Base-by-base conservation (phyloP, 2,888 invertebrate genomes). In the Unio pictorum region DNA sequence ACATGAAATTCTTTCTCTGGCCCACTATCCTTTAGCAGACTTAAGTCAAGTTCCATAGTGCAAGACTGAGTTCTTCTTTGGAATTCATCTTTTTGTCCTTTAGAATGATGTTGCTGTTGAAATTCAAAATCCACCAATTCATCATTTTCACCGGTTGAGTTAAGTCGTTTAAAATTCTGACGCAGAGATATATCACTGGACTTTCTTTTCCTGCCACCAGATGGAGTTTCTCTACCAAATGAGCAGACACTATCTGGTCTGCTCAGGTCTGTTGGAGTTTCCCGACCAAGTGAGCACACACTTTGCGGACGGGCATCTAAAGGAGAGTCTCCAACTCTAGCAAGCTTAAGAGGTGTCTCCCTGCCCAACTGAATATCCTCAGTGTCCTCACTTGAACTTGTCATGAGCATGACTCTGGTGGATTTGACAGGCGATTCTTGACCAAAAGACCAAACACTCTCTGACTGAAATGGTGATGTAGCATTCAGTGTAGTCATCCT, bases 191-290 rank as follows among this genome's bases (percentile, higher is more conserved):
- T 59, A 55, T 75, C 79, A 3, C 73, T 72, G 20, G 79, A 76
- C 65, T 81, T 81, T 60, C 81, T 67, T 67, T 81, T 81, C 3
- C 81, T 70, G 20, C 76, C 77, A n/a, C 76, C 75, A 56, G 79
- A 77, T 17, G 79, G 79, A 17, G 80, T 78, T 63, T 81, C 81
- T 58, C 78, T 70, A 15, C 80, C 81, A 65, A 66, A 73, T 6
- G 80, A 80, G 67, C 79, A 77, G 18, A 79, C 73, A 61, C 80
- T 80, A 64, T 80, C 81, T 26, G 81, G 80, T 28, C 81, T 67
- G 34, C 70, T 69, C 17, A 64, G 59, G 23, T 45, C 45, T 45
- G 45, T 61, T 11, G 77, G 75, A 17, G 75, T 75, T 58, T 77
- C 77, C 17, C 75, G 58, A 30, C 79, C 81, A 15, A 76, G 54